A percentile compares a stretch with the other conserved stretches of the same genome.
phyloP scores from a whole-genome alignment of 1,140 invertebrate genomes.

The Drosophila albomicans region DNA sequence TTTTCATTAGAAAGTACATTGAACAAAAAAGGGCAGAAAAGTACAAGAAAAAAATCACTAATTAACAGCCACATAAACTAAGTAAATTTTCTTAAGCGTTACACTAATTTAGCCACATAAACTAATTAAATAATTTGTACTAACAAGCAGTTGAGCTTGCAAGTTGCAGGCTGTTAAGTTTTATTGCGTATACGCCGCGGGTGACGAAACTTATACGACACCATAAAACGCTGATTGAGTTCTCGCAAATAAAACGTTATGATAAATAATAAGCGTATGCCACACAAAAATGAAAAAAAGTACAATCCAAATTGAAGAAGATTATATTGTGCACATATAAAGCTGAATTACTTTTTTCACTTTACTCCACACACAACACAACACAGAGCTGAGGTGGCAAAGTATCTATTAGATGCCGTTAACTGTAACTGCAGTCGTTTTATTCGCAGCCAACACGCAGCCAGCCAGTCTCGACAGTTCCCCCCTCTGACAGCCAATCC shows the following conservation, averaged over 20 bases:
- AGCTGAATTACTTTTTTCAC: conserved; percentile 15
- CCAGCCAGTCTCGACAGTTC: background rate
- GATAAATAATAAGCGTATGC: background rate
- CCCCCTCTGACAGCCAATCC: background rate
- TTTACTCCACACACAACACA: conserved; percentile 21
- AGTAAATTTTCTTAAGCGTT: no score
- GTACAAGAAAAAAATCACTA: no score
- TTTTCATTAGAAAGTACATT: conserved; percentile 23
- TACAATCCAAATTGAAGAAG: background rate
- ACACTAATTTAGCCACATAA: no score
- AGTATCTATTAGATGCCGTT: conserved; percentile 82
- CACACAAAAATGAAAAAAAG: background rate
- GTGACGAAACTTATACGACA: no score
- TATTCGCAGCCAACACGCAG: conserved; percentile 76
- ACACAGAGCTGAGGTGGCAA: conserved; percentile 66
- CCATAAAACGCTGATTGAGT: background rate
- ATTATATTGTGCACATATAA: background rate
- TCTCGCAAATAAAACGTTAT: background rate
- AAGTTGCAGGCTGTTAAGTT: no score
- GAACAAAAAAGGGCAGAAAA: background rate
- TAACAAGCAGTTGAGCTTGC: no score
- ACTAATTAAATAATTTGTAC: no score
- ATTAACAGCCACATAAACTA: no score
- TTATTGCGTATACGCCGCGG: no score
- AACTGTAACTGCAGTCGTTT: conserved; percentile 72